Evolutionary conservation across 2,113 vertebrate species (phyloP).

Genomic region (Grammomys dolichurus): DNA sequence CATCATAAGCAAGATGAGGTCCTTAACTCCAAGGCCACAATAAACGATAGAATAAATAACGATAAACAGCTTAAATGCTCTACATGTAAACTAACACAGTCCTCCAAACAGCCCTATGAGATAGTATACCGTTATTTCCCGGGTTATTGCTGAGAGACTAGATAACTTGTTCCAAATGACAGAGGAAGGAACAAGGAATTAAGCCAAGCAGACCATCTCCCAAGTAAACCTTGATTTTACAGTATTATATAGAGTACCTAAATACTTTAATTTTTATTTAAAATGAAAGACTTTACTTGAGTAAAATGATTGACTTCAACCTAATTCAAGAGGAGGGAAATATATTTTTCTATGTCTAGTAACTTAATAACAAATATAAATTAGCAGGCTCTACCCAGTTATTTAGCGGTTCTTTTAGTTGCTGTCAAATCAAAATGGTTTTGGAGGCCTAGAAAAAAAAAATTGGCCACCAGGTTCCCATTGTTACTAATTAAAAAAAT

Average conservation of each 20-base stretch:
- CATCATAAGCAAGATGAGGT: conserved; percentile 14
- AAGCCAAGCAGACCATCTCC: background rate
- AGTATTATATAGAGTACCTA: background rate
- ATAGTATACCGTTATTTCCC: conserved; percentile 7
- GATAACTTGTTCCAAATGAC: background rate
- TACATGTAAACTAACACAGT: background rate
- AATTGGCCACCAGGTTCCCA: background rate
- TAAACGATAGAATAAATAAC: background rate
- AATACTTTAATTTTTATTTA: background rate
- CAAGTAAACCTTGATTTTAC: background rate
- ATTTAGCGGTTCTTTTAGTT: conserved; percentile 40
- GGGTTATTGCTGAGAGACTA: background rate
- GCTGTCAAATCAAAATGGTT: conserved; percentile 43
- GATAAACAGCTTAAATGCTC: background rate
- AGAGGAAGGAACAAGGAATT: background rate
- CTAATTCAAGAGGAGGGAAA: background rate
- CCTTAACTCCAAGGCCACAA: conserved; percentile 21
- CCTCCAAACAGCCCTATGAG: background rate
- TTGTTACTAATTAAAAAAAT: background rate
- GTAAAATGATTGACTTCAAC: conserved; percentile 18
- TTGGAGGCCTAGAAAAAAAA: conserved; percentile 20
- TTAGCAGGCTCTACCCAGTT: background rate
- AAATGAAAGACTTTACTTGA: conserved; percentile 37
- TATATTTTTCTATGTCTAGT: background rate
- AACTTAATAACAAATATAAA: conserved; percentile 51